A percentile compares a stretch with the other conserved stretches of the same genome.
Evolutionary conservation across 2,113 vertebrate genomes (phyloP).

Genomic region (Isurus oxyrinchus): DNA sequence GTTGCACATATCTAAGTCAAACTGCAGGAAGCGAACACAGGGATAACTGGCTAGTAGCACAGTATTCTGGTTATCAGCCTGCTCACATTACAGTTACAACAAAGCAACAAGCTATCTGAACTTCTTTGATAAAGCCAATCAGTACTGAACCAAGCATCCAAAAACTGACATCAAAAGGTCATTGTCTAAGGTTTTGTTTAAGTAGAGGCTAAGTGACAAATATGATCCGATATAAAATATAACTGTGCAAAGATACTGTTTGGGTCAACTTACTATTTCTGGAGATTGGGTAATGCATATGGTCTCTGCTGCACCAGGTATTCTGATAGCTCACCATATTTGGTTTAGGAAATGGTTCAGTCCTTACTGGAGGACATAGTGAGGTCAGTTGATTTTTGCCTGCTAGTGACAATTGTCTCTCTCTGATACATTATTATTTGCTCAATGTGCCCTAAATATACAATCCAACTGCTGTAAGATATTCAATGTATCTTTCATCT

Average conservation of each 20-base stretch:
- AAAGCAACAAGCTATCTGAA: background rate
- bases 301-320: background rate
- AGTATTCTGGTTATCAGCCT: background rate
- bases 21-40: background rate
- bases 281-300: background rate
- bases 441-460: background rate
- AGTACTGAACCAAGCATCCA: background rate
- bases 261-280: background rate
- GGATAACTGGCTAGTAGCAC: background rate
- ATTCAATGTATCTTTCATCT: background rate
- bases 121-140: background rate
- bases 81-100: background rate
- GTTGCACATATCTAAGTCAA: background rate
- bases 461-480: background rate
- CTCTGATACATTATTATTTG: background rate
- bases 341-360: background rate
- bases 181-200: background rate
- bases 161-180: background rate
- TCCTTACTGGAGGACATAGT: background rate
- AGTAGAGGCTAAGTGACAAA: background rate
- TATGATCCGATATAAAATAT: background rate
- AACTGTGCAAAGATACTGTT: background rate
- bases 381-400: background rate
- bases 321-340: background rate
- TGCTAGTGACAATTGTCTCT: background rate